Conservation (phyloP, 2,888 invertebrate genomes). For the Muschampia plurimacula region DNA sequence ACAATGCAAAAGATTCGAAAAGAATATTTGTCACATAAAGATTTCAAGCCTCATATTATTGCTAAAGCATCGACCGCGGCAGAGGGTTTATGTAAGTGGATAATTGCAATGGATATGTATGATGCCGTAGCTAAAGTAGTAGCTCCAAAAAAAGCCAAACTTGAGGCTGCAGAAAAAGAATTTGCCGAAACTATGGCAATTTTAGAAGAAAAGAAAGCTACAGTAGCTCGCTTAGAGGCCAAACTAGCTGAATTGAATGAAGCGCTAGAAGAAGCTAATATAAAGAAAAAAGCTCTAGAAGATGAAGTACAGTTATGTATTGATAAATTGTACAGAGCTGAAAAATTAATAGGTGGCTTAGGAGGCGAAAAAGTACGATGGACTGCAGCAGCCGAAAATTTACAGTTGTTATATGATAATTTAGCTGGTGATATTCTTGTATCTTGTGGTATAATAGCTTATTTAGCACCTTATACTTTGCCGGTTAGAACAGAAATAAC, state of each 20-base stretch:
- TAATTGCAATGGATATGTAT: slow-evolving; percentile 95
- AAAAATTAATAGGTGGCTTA: slow-evolving; percentile 94
- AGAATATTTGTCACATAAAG: slow-evolving; percentile 90
- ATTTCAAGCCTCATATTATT: slow-evolving; percentile 92
- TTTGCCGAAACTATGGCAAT: slow-evolving; percentile 94
- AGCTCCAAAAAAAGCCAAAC: slow-evolving; percentile 93
- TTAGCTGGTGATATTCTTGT: slow-evolving; percentile 96
- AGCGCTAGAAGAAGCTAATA: slow-evolving; percentile 87
- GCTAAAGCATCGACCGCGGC: slow-evolving; percentile 97
- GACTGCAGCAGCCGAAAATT: slow-evolving; percentile 90
- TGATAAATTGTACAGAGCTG: slow-evolving; percentile 93
- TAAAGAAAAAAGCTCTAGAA: slow-evolving; percentile 89
- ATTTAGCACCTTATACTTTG: slow-evolving; percentile 94
- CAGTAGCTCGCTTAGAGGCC: slow-evolving; percentile 91
- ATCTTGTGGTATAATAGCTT: slow-evolving; percentile 95
- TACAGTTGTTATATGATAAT: slow-evolving; percentile 91
- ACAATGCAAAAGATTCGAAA: slow-evolving; percentile 91
- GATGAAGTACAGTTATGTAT: slow-evolving; percentile 92
- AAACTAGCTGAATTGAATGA: slow-evolving; percentile 90
- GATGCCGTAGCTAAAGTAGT: slow-evolving; percentile 93
- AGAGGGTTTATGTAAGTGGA: slow-evolving; percentile 96
- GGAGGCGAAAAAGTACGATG: slow-evolving; percentile 96
- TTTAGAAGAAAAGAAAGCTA: slow-evolving; percentile 92
- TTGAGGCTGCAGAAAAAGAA: slow-evolving; percentile 92
- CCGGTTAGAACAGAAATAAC: slow-evolving; percentile 87